Base-by-base conservation (phyloP, 2,113 vertebrate species). In the Leptobrachium ailaonicum region DNA sequence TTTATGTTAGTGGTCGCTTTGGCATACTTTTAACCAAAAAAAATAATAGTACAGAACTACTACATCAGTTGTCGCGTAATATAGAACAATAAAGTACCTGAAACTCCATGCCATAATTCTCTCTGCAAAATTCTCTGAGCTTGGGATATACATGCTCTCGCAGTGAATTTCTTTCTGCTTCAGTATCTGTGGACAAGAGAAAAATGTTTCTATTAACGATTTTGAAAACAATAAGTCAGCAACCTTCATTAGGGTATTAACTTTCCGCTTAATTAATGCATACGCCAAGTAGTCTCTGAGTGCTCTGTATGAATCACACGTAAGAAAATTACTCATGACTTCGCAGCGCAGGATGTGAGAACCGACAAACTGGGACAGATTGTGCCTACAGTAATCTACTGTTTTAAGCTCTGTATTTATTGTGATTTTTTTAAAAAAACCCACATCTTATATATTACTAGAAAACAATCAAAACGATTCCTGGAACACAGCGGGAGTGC, bases 21-120 rank as follows among this genome's bases (percentile, higher is more conserved):
- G 0, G 20, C 20, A 32, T 32, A 32, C 20, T 32, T 32, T 32
- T 32, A 32, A 32, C 20, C 20, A 0, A 32, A 32, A 32, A 32
- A 32, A 32, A 32, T 32, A 32, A 32, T 32, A 32, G 20, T 32
- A 32, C 20, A 32, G 20, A 32, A 32, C 20, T 32, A 32, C 20
- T 32, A 32, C 47, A 50, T 50, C 8, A 50, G 47, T 50, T 4
- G 8, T 5, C 8, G 47, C 4, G 47, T 50, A 50, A 50, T 50
- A 50, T 5, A 32, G 20, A 54, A 54, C 12, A 11, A 54, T 54
- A 11, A 53, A 40, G 53, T 93, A 99, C 98, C 96, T 99, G 98
- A 89, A 99, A 99, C 91, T 99, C 98, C 89, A 99, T 91, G 66
- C 97, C 97, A 85, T 99, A 99, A 88, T 98, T 99, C 91, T 99